Percentiles rank a stretch among this genome's conserved stretches.
These are phyloP conservation scores for Natator depressus DNA, from an alignment of 2,113 vertebrate species.

Conservation along the genomic window DNA sequence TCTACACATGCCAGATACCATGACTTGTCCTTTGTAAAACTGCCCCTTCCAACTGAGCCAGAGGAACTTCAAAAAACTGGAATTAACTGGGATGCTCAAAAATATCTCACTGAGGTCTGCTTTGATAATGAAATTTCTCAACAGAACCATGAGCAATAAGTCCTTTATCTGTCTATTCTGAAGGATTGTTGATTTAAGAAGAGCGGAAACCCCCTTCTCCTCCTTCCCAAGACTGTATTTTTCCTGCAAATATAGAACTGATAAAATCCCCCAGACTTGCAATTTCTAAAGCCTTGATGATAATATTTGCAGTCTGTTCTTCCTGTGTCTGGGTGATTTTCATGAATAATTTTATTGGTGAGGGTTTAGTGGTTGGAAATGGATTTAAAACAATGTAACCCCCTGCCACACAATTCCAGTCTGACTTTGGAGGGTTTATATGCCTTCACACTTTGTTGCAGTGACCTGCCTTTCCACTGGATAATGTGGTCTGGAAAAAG, in stretches of 20 bases:
- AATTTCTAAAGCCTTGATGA: rapidly evolving
- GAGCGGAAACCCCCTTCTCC: background rate
- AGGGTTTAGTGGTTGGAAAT: background rate
- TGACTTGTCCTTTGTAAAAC: no score
- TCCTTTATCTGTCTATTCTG: background rate
- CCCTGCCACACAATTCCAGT: background rate
- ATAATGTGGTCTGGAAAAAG: rapidly evolving
- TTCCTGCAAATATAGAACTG: background rate
- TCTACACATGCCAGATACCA: background rate
- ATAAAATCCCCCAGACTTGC: background rate
- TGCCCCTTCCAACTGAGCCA: no score
- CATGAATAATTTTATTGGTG: background rate
- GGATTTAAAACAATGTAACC: background rate
- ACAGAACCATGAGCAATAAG: background rate
- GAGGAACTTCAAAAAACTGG: background rate
- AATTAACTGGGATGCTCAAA: background rate
- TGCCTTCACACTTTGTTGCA: background rate
- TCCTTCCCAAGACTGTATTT: no score
- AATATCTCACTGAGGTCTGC: background rate
- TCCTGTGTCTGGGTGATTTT: background rate
- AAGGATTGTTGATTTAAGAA: background rate
- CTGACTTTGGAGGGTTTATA: background rate
- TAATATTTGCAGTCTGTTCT: background rate
- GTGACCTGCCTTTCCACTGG: background rate
- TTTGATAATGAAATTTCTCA: background rate